Percentiles rank a stretch among this genome's conserved stretches.
These are phyloP conservation scores for Phyllostomus hastatus DNA, from an alignment of 2,113 vertebrate species.

Conservation along the genomic window DNA sequence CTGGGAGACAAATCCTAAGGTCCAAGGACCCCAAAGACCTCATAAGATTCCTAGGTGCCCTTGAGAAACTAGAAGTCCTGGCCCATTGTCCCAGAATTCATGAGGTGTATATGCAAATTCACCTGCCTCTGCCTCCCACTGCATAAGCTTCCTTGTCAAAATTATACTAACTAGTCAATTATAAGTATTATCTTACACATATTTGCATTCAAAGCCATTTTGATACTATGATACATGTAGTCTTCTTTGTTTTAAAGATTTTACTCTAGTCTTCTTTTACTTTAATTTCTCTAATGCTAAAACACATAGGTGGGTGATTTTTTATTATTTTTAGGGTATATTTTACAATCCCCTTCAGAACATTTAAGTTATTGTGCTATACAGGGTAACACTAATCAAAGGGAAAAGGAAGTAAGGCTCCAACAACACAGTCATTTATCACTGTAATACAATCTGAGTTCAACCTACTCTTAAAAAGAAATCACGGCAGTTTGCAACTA, in stretches of 20 bases:
- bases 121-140: not conserved
- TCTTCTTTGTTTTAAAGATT: constrained; percentile 19
- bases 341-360: constrained; percentile 12
- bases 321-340: not conserved
- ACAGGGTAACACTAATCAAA: not conserved
- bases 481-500: constrained; percentile 12
- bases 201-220: not conserved
- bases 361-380: not conserved
- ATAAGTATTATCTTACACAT: not conserved
- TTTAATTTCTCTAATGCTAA: constrained; percentile 29
- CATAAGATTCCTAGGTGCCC: not conserved
- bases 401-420: not conserved
- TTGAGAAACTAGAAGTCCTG: not conserved
- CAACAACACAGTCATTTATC: constrained; percentile 53
- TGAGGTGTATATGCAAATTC: not conserved
- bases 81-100: not conserved
- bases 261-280: not conserved
- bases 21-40: not conserved
- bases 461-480: constrained; percentile 10
- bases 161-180: not conserved
- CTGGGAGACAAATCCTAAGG: not conserved
- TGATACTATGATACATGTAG: not conserved
- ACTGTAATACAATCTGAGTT: constrained; percentile 36
- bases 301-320: not conserved
- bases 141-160: not conserved